Conservation (phyloP, 2,113 vertebrate genomes). For the Syrrhaptes paradoxus region DNA sequence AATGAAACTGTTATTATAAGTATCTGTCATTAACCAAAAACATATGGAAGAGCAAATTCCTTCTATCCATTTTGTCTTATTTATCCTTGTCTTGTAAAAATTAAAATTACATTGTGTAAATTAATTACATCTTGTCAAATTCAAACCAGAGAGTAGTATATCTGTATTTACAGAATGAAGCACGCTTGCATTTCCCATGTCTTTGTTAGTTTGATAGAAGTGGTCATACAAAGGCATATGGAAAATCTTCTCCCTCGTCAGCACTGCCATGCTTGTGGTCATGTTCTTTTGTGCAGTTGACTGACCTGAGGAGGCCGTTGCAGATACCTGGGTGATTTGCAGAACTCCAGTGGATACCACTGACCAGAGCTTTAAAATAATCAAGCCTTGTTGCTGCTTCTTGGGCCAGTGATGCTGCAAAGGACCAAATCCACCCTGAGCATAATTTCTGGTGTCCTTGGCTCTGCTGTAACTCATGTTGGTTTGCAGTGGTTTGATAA, state of each 20-base stretch:
- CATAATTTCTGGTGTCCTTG: background rate
- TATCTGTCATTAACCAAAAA: background rate
- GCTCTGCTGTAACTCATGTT: background rate
- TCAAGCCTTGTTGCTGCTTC: background rate
- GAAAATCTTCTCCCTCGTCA: background rate
- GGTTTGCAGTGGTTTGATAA: background rate
- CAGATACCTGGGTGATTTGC: background rate
- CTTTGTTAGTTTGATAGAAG: background rate
- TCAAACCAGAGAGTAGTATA: background rate
- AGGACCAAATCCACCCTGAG: background rate
- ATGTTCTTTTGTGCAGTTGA: fast-evolving
- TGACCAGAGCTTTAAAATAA: background rate
- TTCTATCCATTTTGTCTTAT: background rate
- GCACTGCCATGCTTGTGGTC: fast-evolving
- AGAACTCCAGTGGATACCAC: background rate
- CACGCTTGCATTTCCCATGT: background rate
- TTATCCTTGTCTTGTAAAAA: background rate
- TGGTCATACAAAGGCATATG: fast-evolving
- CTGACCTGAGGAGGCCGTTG: background rate
- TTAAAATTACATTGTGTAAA: background rate
- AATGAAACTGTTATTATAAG: background rate
- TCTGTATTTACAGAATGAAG: background rate
- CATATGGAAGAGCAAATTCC: fast-evolving
- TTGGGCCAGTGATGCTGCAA: fast-evolving
- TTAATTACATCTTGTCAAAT: background rate